Percentiles rank a stretch among this genome's conserved stretches.
Evolutionary conservation across 2,797 vertebrate genomes (phyloP).

Genomic region (Erithacus rubecula): DNA sequence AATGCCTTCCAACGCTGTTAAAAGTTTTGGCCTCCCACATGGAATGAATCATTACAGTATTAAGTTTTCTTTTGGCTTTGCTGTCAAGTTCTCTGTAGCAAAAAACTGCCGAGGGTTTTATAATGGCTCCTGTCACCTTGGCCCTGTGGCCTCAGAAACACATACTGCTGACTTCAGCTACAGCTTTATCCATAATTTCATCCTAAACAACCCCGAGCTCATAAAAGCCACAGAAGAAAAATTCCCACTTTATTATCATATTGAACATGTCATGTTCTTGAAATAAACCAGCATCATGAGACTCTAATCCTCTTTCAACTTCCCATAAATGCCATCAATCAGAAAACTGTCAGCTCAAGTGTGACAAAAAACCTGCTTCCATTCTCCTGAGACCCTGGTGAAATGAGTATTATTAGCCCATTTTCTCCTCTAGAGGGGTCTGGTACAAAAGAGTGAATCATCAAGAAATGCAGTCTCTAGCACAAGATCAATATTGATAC

Average conservation of each 20-base stretch:
- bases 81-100: neutral
- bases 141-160: neutral
- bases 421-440: neutral
- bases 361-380: slow-evolving; percentile 10
- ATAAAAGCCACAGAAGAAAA: slow-evolving; percentile 30
- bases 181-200: neutral
- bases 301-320: slow-evolving; percentile 31
- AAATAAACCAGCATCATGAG: slow-evolving; percentile 23
- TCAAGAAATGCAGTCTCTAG: neutral
- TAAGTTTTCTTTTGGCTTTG: slow-evolving; percentile 15
- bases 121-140: neutral
- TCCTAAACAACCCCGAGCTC: neutral
- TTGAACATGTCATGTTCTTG: neutral
- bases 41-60: slow-evolving; percentile 18
- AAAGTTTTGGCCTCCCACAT: neutral
- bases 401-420: slow-evolving; percentile 1
- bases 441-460: neutral
- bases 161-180: neutral
- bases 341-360: slow-evolving; percentile 18
- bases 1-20: neutral
- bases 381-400: neutral
- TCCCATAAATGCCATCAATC: slow-evolving; percentile 34
- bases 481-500: slow-evolving; percentile 22
- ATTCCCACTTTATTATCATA: slow-evolving; percentile 33
- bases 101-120: neutral